Percentiles rank a stretch among this genome's conserved stretches.
phyloP scores from a whole-genome alignment of 1,140 invertebrate genomes.

The Aphelenchoides fujianensis region DNA sequence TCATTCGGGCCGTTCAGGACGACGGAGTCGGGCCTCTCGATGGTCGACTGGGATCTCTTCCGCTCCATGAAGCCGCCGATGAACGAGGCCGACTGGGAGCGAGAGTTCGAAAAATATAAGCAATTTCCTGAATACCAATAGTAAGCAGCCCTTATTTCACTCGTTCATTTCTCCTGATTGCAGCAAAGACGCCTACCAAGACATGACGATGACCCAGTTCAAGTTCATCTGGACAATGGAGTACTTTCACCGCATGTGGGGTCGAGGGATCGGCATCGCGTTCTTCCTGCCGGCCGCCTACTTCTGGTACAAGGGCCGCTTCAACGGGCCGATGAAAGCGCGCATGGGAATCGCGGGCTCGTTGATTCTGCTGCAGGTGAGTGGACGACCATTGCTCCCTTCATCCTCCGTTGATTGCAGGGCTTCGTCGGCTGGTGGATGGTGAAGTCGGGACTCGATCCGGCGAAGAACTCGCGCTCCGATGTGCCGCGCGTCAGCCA shows the following conservation, averaged over 20 bases:
- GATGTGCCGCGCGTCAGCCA: constrained; percentile 94
- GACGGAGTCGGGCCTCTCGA: constrained; percentile 95
- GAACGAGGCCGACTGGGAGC: constrained; percentile 76
- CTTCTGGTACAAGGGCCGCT: constrained; percentile 79
- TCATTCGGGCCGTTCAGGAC: constrained; percentile 72
- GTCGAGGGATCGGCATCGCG: constrained; percentile 79
- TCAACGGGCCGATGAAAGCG: constrained; percentile 71
- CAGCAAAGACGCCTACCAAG: constrained; percentile 60
- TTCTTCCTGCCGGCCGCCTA: constrained; percentile 82
- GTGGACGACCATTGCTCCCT: too few species aligned
- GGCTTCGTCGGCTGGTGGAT: constrained; percentile 99
- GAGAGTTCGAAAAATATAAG: constrained; percentile 89
- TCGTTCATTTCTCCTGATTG: constrained; percentile 20
- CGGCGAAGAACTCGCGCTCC: constrained; percentile 66
- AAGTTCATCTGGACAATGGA: constrained; percentile 99
- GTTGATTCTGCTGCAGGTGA: constrained; percentile 81
- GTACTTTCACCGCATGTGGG: constrained; percentile 92
- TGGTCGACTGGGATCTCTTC: constrained; percentile 92
- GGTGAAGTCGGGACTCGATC: constrained; percentile 94
- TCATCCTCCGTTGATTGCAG: constrained; percentile 64
- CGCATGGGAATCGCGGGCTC: constrained; percentile 73
- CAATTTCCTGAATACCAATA: constrained; percentile 93
- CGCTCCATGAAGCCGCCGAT: constrained; percentile 80
- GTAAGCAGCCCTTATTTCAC: constrained; percentile 69
- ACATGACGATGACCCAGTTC: constrained; percentile 88